Base-by-base conservation (phyloP, 2,888 invertebrate genomes). In the Pammene fasciana region DNA sequence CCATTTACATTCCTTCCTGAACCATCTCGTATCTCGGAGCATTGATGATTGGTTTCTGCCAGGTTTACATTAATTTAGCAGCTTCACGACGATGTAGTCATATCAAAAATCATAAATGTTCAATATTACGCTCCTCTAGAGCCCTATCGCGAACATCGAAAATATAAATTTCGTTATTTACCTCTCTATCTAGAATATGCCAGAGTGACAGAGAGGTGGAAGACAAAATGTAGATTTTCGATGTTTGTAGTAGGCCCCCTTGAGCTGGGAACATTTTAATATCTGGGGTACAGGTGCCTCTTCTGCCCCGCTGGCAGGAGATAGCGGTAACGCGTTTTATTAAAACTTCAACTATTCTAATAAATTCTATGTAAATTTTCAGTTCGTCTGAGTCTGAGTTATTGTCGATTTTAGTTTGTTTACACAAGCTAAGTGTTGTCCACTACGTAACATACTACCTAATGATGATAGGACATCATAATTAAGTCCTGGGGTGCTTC, bases 201-300 rank as follows among this genome's bases (percentile, higher is more conserved):
- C 4, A 26, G 26, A 26, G 26, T 26, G 26, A 26, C 26, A 26
- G 26, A 26, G 26, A 26, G 26, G 26, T 26, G 26, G 26, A 26
- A 3, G 26, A 3, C 26, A 4, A 26, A 26, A 26, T 26, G 1
- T 26, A 26, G 26, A 26, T 26, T 26, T 26, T 26, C 26, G 4
- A 26, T 26, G 4, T 26, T 26, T 26, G 26, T 26, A 26, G 26
- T 26, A 26, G 26, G 26, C 26, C 26, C 26, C 26, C 26, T 26
- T 26, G 26, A 74, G 79, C 75, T 76, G 76, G 72, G 76, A 79
- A 79, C 78, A 73, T 83, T n/a, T 85, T 82, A 83, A 84, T 84
- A 84, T 82, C 78, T 26, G 26, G 2, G 76, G 66, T 78, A 78
- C 83, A 83, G 82, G 80, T 81, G 83, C 10, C 45, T 46, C 43